Percentiles rank a stretch among this genome's conserved stretches.
phyloP scores from a whole-genome alignment of 2,888 invertebrate species.

The Lymantria dispar region DNA sequence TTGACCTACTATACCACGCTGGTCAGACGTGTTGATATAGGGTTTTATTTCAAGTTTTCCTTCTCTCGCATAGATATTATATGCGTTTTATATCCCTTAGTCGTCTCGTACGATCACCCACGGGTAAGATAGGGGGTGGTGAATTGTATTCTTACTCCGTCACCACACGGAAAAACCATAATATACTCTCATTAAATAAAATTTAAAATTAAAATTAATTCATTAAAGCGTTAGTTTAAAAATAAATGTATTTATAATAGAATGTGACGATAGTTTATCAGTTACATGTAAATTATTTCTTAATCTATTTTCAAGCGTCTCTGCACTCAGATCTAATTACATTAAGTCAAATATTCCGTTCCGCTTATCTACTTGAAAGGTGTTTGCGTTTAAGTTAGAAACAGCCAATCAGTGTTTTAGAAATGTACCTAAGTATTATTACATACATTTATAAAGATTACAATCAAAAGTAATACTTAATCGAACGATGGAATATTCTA shows the following conservation, averaged over 20 bases:
- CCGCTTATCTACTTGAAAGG: conserved; percentile 19
- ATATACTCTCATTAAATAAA: conserved; percentile 1
- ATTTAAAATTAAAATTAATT: conserved; percentile 7
- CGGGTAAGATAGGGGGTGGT: no score
- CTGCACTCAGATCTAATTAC: conserved; percentile 17
- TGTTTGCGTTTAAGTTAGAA: not conserved
- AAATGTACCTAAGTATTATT: not conserved
- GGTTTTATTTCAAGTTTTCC: no score
- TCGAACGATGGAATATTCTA: no score
- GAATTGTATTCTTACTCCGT: no score
- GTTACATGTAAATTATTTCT: conserved; percentile 30
- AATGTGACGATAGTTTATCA: conserved; percentile 22
- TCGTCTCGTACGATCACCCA: no score
- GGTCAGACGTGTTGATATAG: no score
- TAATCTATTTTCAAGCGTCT: conserved; percentile 13
- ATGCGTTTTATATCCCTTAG: no score
- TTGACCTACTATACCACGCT: no score
- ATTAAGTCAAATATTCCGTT: conserved; percentile 16
- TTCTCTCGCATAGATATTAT: no score
- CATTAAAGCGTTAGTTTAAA: conserved; percentile 4
- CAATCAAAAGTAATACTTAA: not conserved
- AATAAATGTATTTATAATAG: conserved; percentile 12
- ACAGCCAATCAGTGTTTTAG: conserved; percentile 5
- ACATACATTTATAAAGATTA: not conserved
- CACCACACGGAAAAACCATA: no score